A percentile compares a stretch with the other conserved stretches of the same genome.
Conservation (phyloP, 2,797 vertebrate species). For the Acestrorhynchus altus region DNA sequence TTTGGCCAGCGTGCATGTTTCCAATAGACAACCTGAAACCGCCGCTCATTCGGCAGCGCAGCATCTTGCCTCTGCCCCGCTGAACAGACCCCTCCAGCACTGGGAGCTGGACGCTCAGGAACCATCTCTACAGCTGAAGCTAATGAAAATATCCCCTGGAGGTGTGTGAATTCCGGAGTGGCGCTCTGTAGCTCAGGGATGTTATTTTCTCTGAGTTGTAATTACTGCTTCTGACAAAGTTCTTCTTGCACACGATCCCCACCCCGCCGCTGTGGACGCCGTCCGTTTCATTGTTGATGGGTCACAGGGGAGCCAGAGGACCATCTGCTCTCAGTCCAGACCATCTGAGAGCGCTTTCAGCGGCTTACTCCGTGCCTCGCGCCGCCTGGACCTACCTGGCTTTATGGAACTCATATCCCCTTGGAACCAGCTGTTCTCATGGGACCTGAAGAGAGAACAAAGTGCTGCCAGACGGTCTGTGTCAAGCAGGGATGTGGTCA, state of each 20-base stretch:
- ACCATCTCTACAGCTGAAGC: background rate
- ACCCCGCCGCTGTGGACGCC: background rate
- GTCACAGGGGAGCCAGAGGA: background rate
- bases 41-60: background rate
- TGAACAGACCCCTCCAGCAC: background rate
- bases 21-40: too few relatives aligned
- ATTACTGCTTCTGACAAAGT: background rate
- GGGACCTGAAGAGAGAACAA: too few relatives aligned
- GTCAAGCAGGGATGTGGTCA: background rate
- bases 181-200: background rate
- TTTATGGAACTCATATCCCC: too few relatives aligned
- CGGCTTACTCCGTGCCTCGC: background rate
- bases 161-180: constrained; percentile 1
- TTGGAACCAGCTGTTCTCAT: background rate
- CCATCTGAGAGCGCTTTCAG: background rate
- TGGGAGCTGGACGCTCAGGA: background rate
- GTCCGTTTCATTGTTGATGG: background rate
- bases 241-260: background rate
- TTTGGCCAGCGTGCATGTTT: too few relatives aligned
- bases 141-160: background rate
- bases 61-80: background rate
- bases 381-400: constrained; percentile 25
- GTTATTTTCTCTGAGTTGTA: background rate
- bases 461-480: background rate
- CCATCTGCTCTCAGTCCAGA: constrained; percentile 28